Base-by-base conservation (phyloP, 2,797 vertebrate species). In the Aeoliscus strigatus region DNA sequence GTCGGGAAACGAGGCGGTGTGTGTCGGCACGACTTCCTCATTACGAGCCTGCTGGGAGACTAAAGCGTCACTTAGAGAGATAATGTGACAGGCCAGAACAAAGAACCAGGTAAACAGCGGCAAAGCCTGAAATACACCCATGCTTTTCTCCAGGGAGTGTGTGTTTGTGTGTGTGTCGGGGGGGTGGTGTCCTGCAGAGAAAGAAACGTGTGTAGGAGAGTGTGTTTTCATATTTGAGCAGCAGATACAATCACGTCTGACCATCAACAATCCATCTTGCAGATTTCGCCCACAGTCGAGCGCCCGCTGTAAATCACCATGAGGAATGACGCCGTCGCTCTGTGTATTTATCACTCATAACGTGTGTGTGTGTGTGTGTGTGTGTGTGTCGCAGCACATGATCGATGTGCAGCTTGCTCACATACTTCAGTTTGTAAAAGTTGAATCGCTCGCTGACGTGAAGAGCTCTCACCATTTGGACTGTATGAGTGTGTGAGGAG, bases 61-160 rank as follows among this genome's bases (percentile, higher is more conserved):
- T 9, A 24, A 27, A 24, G 52, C 69, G 56, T 76, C 75, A 73
- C 60, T 70, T 70, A 61, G 21, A 63, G 62, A 61, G 70, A 64
- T 82, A 82, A 81, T 82, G 66, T 82, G 81, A 82, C 70, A 79
- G 60, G 38, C 40, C 35, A 35, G 58, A 66, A 81, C 60, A 76
- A 77, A 80, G 73, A 68, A 46, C 8, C 59, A 74, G 69, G 66
- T 63, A 79, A 77, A 79, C 75, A 86, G 78, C 77, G 56, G 54
- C 63, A 62, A 44, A 46, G 61, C 65, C 52, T 54, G 23, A 63
- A 54, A 55, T 60, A 56, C n/a, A 58, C 27, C 18, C 14, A n/a
- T 23, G 18, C 8, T 17, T 2, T 42, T 63, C 59, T 53, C 25
- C 2, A 8, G 58, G 27, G 63, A 47, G 18, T 25, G 18, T 3